Conservation (phyloP, 2,888 invertebrate genomes). For the Diploptera punctata region DNA sequence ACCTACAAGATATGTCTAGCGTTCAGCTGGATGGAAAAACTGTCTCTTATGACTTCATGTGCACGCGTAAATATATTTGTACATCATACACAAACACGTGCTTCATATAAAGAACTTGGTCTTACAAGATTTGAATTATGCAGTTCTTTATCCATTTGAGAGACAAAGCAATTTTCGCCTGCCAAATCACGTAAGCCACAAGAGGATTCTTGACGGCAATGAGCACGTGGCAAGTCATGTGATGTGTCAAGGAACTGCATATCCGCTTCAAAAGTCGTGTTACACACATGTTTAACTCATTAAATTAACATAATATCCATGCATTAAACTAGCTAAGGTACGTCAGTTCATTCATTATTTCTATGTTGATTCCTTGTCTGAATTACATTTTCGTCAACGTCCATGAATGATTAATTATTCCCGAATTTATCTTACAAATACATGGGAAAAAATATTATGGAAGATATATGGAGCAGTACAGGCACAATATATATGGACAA, state of each 20-base stretch:
- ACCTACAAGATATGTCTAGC: too few species aligned
- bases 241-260: constrained; percentile 2
- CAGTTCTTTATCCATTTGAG: background rate
- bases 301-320: background rate
- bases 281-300: too few species aligned
- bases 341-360: too few species aligned
- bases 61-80: background rate
- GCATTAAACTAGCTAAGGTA: too few species aligned
- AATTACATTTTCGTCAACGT: too few species aligned
- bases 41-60: background rate
- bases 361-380: too few species aligned
- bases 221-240: constrained; percentile 6
- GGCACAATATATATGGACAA: too few species aligned
- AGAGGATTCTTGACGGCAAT: background rate
- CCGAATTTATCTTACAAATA: too few species aligned
- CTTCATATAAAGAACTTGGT: background rate
- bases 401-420: too few species aligned
- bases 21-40: too few species aligned
- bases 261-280: background rate
- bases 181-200: constrained; percentile 14
- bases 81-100: background rate
- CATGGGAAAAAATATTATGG: too few species aligned
- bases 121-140: constrained; percentile 13
- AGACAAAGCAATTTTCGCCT: constrained; percentile 23
- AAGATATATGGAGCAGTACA: too few species aligned